Evolutionary conservation across 2,888 invertebrate species (phyloP), one percentile per base, ranked within the genome.

Genomic region (Harpalus rufipes): DNA sequence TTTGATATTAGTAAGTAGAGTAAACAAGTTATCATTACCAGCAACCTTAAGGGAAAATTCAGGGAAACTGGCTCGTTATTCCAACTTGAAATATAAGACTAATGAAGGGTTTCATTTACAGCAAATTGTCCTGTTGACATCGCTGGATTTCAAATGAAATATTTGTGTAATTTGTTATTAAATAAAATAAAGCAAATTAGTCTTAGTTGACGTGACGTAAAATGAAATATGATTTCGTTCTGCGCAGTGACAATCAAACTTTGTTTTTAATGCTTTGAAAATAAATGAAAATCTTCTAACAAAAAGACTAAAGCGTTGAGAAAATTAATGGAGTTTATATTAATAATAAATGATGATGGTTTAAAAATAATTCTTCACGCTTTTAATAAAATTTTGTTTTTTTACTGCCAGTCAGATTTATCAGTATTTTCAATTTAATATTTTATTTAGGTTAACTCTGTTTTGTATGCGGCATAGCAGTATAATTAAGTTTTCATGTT

Each of bases 141-240:
- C 68, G 8, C 4, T 51, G 39, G 14, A 39, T n/a, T 68, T 4
- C 12, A 68, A 25, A 12, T 68, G 68, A 68, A 68, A 68, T 68
- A 68, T 68, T 39, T 68, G 6, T 8, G 68, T 14, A 68, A 68
- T 68, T 68, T 68, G 68, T 68, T 68, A 68, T 68, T 68, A 68
- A 68, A 68, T 68, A 68, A 68, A 68, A 39, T 68, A 39, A 6
- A 39, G 65, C 25, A 65, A 65, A 65, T 65, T 65, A 61, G 61
- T 61, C 16, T 10, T 63, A 14, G 68, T 32, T 68, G 68, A 68
- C 68, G 32, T 32, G n/a, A 63, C 68, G 32, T 32, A 6, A 63
- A 39, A 68, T 68, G 39, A 68, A 68, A 68, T 68, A 68, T 68
- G 25, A 14, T 68, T 39, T 68, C 39, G 10, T 14, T 18, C 25